Evolutionary conservation across 2,797 vertebrate genomes (phyloP), one percentile per base, ranked within the genome.

Genomic region (Tolypeutes matacus): DNA sequence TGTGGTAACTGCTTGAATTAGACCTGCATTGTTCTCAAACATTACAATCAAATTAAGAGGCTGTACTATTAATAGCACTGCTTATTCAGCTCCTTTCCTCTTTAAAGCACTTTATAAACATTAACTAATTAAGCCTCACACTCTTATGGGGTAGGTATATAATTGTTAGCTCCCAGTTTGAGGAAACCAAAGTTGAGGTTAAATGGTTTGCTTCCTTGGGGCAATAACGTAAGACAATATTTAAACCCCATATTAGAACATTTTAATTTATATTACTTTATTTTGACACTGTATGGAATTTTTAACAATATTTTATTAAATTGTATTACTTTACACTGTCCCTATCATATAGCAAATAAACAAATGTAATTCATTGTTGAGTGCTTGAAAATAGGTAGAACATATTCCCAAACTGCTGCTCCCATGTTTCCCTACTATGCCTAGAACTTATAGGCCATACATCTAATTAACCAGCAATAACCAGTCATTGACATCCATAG

Each of bases 101-200:
- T 95, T 95, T 90, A 89, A 95, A 91, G 34, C 23, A 85, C 89
- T 95, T 95, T 96, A 46, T 92, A 97, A 97, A 97, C 87, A 97
- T 96, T 96, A 97, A 89, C 89, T 97, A 97, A 97, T 97, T 97
- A 97, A 93, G 95, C 89, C 46, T 93, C 51, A 95, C 31, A 93
- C 29, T 86, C 36, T 95, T 97, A 53, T 85, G 65, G 94, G 93
- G 53, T 93, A 88, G 81, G 85, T 95, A 96, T 96, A 96, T 97
- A 97, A 94, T 93, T 92, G 39, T 88, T 95, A 93, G 73, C 67
- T 95, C 93, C 58, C 21, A 60, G 81, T 95, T 94, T 86, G 84
- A 95, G 93, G 39, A 97, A 97, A 86, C 73, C 36, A 88, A 92
- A 87, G 84, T 96, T 86, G 77, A 95, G 86, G 93, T 95, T 97